phyloP scores from a whole-genome alignment of 2,113 vertebrate genomes.

The Ondatra zibethicus region DNA sequence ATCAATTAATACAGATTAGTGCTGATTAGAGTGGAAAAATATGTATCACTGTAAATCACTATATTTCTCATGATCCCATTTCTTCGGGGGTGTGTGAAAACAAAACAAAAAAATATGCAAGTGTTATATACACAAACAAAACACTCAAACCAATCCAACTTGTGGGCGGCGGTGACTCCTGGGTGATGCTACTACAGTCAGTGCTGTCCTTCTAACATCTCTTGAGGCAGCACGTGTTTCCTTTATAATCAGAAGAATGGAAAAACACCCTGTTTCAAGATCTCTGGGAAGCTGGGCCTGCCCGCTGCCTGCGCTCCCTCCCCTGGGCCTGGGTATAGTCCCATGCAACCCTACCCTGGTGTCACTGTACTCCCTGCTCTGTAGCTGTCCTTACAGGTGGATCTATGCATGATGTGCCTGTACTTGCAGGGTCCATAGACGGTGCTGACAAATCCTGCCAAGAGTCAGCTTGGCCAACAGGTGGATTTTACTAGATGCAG shows the following conservation, averaged over 20 bases:
- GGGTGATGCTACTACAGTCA: background rate
- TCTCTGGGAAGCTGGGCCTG: background rate
- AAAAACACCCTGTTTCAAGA: background rate
- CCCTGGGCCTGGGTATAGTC: background rate
- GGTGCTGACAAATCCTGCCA: background rate
- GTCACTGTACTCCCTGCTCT: background rate
- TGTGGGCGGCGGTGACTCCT: background rate
- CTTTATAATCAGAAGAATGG: background rate
- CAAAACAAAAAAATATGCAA: background rate
- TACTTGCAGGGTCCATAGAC: background rate
- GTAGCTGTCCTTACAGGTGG: background rate
- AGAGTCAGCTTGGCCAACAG: background rate
- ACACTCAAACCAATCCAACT: background rate
- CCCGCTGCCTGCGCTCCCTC: background rate
- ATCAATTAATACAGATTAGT: background rate
- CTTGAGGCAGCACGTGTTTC: background rate
- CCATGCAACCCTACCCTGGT: background rate
- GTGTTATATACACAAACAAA: background rate
- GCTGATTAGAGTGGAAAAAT: background rate
- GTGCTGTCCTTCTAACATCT: background rate
- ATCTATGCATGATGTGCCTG: background rate
- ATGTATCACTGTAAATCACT: background rate
- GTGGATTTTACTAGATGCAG: no score
- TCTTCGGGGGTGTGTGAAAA: background rate
- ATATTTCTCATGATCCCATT: background rate